phyloP scores from a whole-genome alignment of 2,797 vertebrate genomes.

The Acanthornis magna region DNA sequence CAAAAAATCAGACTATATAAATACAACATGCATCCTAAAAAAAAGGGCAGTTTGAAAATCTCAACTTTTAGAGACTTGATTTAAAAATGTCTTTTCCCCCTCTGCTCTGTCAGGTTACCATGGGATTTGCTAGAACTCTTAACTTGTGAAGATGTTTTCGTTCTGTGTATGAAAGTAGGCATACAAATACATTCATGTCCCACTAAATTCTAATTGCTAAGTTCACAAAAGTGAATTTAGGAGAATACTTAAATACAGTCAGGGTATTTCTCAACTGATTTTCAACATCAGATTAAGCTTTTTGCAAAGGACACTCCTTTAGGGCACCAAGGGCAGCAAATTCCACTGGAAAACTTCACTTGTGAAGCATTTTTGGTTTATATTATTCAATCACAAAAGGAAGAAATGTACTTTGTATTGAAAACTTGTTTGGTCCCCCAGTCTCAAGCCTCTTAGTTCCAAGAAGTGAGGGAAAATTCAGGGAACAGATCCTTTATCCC shows the following conservation, averaged over 20 bases:
- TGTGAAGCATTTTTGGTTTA: accelerated
- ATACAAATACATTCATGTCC: not conserved
- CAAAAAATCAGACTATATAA: not conserved
- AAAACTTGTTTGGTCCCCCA: accelerated
- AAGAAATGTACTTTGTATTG: not conserved
- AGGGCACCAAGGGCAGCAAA: not conserved
- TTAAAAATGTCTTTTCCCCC: not conserved
- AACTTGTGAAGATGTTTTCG: not conserved
- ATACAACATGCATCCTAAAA: not conserved
- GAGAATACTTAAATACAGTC: not conserved
- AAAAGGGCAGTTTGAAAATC: not conserved
- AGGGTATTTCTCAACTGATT: not conserved
- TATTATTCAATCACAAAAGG: not conserved
- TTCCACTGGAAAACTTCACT: not conserved
- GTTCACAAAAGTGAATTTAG: not conserved
- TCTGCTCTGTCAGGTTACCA: not conserved
- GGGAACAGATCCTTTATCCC: not conserved
- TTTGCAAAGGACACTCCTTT: not conserved
- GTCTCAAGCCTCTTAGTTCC: not conserved
- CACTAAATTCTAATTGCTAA: not conserved
- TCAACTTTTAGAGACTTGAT: not conserved
- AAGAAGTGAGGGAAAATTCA: not conserved
- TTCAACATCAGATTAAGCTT: not conserved
- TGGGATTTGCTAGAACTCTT: not conserved
- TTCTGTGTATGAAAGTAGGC: not conserved